These are phyloP conservation scores for Eulemur albifrons DNA, from an alignment of 2,797 vertebrate genomes.

Conservation along the genomic window DNA sequence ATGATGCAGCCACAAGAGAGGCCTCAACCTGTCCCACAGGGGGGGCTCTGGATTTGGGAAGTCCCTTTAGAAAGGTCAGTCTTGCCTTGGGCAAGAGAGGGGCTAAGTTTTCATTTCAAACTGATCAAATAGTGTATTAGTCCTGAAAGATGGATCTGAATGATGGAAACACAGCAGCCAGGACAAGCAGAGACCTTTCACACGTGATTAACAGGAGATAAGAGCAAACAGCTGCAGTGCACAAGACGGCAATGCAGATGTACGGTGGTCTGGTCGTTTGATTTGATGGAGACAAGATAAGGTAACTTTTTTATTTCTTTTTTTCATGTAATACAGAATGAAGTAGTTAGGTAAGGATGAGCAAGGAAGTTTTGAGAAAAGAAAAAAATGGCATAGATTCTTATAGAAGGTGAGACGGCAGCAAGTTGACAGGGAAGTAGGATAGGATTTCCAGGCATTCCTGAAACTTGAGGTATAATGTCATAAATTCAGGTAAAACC, in stretches of 20 bases:
- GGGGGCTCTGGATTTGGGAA: background rate
- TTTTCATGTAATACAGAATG: background rate
- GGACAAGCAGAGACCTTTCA: background rate
- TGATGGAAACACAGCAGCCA: background rate
- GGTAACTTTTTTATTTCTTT: background rate
- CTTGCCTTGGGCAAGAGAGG: background rate
- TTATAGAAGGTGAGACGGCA: background rate
- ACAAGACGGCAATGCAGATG: background rate
- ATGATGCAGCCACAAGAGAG: too few species aligned
- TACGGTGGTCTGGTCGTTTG: background rate
- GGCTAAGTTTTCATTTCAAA: background rate
- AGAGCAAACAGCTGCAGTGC: background rate
- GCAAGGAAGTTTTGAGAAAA: background rate
- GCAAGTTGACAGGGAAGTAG: background rate
- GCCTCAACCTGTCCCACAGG: background rate
- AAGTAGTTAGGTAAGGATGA: background rate
- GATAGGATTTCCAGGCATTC: background rate
- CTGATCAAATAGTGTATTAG: background rate
- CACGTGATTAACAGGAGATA: background rate
- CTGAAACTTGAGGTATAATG: background rate
- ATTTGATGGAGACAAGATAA: background rate
- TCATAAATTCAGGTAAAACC: background rate
- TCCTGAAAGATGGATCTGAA: background rate
- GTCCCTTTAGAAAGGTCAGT: background rate
- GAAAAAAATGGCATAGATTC: background rate